A percentile compares a stretch with the other conserved stretches of the same genome.
phyloP scores from a whole-genome alignment of 2,888 invertebrate species.

The Parnassius glacialis region DNA sequence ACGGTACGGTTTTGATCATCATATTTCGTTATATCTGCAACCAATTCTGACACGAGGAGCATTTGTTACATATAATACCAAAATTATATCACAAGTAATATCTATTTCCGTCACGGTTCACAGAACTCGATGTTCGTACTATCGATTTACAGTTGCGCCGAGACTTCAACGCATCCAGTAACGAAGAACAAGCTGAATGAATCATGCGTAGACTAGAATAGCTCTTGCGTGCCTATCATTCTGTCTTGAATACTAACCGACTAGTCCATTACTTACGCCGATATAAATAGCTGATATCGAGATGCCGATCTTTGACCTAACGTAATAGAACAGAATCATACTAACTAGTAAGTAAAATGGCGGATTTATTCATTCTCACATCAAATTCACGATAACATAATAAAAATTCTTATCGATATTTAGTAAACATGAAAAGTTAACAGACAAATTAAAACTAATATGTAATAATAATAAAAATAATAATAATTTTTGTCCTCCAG shows the following conservation, averaged over 20 bases:
- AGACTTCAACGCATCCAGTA: constrained; percentile 2
- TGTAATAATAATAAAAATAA: no score
- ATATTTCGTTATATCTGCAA: no score
- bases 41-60: no score
- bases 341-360: no score
- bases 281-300: constrained; percentile 2
- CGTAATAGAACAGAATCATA: not conserved
- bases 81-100: not conserved
- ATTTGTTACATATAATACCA: not conserved
- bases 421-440: not conserved
- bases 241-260: constrained; percentile 18
- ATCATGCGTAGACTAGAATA: constrained; percentile 16
- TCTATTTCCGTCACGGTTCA: constrained; percentile 17
- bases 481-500: no score
- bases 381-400: no score
- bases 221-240: constrained; percentile 5
- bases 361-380: no score
- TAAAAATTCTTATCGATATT: no score
- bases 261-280: not conserved
- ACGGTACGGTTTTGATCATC: no score
- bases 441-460: not conserved
- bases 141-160: constrained; percentile 10
- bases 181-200: constrained; percentile 11
- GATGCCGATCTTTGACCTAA: not conserved
- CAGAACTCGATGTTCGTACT: constrained; percentile 5